Percentiles rank a stretch among this genome's conserved stretches.
These are phyloP conservation scores for Peromyscus attwateri DNA, from an alignment of 2,797 vertebrate genomes.

Conservation along the genomic window DNA sequence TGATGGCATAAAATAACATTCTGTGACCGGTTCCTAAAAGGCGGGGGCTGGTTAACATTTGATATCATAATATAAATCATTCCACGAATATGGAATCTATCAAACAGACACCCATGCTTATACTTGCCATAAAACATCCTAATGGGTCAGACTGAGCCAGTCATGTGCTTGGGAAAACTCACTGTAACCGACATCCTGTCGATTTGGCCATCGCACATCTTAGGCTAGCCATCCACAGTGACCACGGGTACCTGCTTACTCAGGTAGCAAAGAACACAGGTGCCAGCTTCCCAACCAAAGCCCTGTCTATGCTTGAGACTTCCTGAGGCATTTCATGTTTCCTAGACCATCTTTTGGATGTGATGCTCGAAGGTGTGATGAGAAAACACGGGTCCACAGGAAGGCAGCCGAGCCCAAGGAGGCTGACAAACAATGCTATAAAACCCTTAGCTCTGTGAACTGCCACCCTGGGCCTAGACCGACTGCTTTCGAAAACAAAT, in stretches of 20 bases:
- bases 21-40: constrained; percentile 52
- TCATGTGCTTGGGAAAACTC: constrained; percentile 6
- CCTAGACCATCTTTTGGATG: constrained; percentile 13
- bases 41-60: background rate
- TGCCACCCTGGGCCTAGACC: background rate
- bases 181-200: background rate
- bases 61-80: constrained; percentile 59
- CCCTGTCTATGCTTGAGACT: background rate
- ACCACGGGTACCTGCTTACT: background rate
- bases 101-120: constrained; percentile 11
- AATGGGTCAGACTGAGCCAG: background rate
- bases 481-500: constrained; percentile 54
- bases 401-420: constrained; percentile 40
- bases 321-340: constrained; percentile 42
- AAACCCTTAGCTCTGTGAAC: constrained; percentile 51
- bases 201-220: background rate
- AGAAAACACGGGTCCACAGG: constrained; percentile 54
- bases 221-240: background rate
- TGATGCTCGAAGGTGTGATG: background rate
- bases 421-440: constrained; percentile 26
- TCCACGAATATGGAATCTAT: constrained; percentile 17
- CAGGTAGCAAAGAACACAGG: background rate
- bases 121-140: constrained; percentile 11
- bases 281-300: constrained; percentile 40
- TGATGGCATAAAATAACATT: constrained; percentile 41